Base-by-base conservation (phyloP, 2,888 invertebrate genomes). In the Cosmia trapezina region DNA sequence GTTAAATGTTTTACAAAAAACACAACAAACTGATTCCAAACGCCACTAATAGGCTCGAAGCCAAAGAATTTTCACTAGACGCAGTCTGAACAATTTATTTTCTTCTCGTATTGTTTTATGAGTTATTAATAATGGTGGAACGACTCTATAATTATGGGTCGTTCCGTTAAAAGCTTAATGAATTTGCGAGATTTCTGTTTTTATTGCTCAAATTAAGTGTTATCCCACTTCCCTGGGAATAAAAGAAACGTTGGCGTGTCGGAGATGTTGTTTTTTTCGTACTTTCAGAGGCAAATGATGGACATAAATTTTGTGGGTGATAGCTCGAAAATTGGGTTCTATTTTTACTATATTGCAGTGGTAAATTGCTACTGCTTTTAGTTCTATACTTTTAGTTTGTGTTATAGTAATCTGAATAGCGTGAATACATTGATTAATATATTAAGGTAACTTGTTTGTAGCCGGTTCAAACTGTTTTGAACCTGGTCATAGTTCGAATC, bases 121-220 rank as follows among this genome's bases (percentile, higher is more conserved):
- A 83, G 84, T 80, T 85, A 85, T 85, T 85, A 85, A 86, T 86
- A 86, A 84, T 86, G 78, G 82, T 77, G 76, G 73, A 85, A 85
- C 79, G 86, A 78, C 78, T 82, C 84, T 85, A 86, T 85, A 86
- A 85, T 85, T 85, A 85, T 78, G 80, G 86, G 84, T 82, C 78
- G 84, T 86, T 85, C 70, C 76, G 85, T 85, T 85, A 86, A 85
- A 85, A 85, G 86, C 84, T 86, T 84, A 85, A 85, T 85, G 86
- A 85, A 86, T 85, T 86, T 86, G 84, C 86, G 80, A 86, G 85
- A 85, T 85, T 85, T 86, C 86, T 84, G 79, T 86, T 86, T 83
- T 86, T 86, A 86, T 86, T 78, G 81, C 85, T 75, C 74, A 82
- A 85, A 84, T 85, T 85, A 82, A 85, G 81, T 83, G 85, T 81